Evolutionary conservation across 1,140 invertebrate species (phyloP), one percentile per base, ranked within the genome.

Genomic region (Sitodiplosis mosellana): DNA sequence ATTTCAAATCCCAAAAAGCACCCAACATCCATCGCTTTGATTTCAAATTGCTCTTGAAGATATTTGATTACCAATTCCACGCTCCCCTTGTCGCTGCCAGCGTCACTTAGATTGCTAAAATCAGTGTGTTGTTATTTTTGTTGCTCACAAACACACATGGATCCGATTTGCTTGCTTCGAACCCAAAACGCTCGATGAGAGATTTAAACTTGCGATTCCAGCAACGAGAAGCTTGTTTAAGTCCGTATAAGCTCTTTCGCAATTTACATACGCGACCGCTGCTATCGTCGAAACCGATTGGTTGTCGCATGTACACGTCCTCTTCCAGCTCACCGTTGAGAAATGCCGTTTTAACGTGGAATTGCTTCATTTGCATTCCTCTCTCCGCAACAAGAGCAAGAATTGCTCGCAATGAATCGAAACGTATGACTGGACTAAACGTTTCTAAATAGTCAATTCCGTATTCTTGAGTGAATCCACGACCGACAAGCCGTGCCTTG

Each of bases 291-390:
- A 58, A 52, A 20, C 57, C 59, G 34, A 61, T 37, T 41, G 68
- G 65, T 48, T 59, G 54, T 48, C 53, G 20, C 59, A 70, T 69
- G 49, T 55, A 68, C 19, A 70, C 59, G 14, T 54, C 53, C 52
- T 69, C 66, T 33, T 60, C 49, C 17, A 69, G 41, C 15, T 63
- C 49, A 17, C 62, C 67, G 56, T 69, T 53, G 14, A 69, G 48
- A 52, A 65, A 69, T n/a, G 66, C 65, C n/a, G 60, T 63, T 51
- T 56, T 59, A 0, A 67, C 54, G 47, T 67, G 63, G 33, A 64
- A 55, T 36, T 61, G 56, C 3, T 33, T 44, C 7, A 66, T 49
- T 0, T 46, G 38, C 17, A 57, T 36, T 6, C 57, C 51, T 17
- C 56, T 8, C 18, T 47, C 43, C 0, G 57, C 57, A 38, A 55